These are phyloP conservation scores for Sebastes glaucus DNA, from an alignment of 2,797 vertebrate genomes.

Conservation along the genomic window DNA sequence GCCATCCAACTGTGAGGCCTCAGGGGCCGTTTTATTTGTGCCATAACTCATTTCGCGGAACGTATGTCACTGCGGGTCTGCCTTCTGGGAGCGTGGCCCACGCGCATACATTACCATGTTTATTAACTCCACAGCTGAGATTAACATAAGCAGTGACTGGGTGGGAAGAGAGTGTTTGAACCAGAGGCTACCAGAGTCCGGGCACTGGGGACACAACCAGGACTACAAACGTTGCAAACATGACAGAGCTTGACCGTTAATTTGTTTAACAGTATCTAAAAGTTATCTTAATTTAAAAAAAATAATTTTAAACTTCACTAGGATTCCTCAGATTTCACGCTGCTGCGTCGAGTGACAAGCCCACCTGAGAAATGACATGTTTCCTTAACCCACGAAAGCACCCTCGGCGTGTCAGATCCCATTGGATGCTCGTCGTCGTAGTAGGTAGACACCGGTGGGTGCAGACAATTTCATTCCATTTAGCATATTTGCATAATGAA, in stretches of 20 bases:
- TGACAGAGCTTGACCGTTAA: background rate
- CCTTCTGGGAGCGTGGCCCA: slow-evolving; percentile 48
- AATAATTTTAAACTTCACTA: slow-evolving; percentile 8
- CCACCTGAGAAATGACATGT: slow-evolving; percentile 30
- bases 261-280: background rate
- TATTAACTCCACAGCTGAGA: slow-evolving; percentile 61
- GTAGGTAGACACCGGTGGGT: slow-evolving; percentile 30
- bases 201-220: background rate
- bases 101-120: slow-evolving; percentile 72
- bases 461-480: slow-evolving; percentile 60
- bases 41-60: slow-evolving; percentile 72
- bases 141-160: slow-evolving; percentile 40
- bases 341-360: background rate
- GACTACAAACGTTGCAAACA: background rate
- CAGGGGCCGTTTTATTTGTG: slow-evolving; percentile 68
- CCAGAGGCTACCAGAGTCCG: background rate
- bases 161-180: background rate
- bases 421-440: background rate
- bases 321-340: background rate
- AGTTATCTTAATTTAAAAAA: background rate
- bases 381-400: slow-evolving; percentile 23
- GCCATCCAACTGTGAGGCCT: slow-evolving; percentile 53
- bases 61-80: slow-evolving; percentile 43
- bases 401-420: slow-evolving; percentile 37
- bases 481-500: slow-evolving; percentile 71